phyloP scores from a whole-genome alignment of 2,113 vertebrate species.

The Potamarius usumacintae region DNA sequence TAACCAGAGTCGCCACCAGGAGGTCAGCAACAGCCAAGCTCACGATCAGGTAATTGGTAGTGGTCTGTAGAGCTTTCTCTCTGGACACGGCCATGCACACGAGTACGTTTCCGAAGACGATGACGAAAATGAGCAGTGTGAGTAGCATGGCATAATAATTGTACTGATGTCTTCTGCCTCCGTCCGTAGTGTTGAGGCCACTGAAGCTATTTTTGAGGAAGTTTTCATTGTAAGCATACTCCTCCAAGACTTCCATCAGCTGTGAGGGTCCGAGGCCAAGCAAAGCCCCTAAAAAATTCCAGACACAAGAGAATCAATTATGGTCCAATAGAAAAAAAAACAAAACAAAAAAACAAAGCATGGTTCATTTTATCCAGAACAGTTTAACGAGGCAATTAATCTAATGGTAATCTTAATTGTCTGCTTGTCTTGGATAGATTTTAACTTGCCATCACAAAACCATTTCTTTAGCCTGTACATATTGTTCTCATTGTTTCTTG shows the following conservation, averaged over 20 bases:
- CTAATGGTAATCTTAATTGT: not conserved
- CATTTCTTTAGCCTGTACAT: constrained; percentile 58
- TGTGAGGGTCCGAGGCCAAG: constrained; percentile 66
- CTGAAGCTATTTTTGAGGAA: constrained; percentile 80
- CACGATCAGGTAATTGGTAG: constrained; percentile 98
- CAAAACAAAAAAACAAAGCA: not conserved
- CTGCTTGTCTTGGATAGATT: constrained; percentile 29
- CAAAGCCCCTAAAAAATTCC: constrained; percentile 60
- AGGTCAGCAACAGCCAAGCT: constrained; percentile 95
- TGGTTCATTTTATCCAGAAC: not conserved
- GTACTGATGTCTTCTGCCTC: constrained; percentile 78
- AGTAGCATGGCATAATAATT: constrained; percentile 98
- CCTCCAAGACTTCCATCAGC: constrained; percentile 89
- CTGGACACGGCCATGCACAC: constrained; percentile 96
- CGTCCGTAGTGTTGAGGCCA: constrained; percentile 77
- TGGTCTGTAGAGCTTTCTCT: constrained; percentile 95
- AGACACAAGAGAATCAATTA: not conserved
- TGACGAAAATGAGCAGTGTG: constrained; percentile 93
- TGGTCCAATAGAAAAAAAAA: not conserved
- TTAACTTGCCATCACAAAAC: constrained; percentile 56
- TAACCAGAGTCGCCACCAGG: constrained; percentile 90
- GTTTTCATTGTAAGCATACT: constrained; percentile 83
- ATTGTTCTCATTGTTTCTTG: constrained; percentile 31
- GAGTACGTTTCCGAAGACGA: constrained; percentile 95
- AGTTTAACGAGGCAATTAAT: constrained; percentile 25